Percentiles rank a stretch among this genome's conserved stretches.
Conservation (phyloP, 1,140 invertebrate species). For the Stenopsyche tienmushanensis region DNA sequence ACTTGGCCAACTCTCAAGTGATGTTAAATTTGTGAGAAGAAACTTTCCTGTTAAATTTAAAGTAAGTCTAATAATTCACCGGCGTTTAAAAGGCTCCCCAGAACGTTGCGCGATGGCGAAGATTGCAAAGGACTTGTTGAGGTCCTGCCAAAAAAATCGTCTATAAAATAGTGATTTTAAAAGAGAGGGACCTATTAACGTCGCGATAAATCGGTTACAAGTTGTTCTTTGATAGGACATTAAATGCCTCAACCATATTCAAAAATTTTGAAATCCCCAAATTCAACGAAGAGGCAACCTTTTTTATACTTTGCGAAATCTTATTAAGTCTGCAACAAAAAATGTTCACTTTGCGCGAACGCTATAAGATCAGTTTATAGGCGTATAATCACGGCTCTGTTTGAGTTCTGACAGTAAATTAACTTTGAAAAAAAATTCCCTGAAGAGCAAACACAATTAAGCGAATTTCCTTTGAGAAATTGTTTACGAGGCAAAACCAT, state of each 20-base stretch:
- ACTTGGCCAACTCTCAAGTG: slow-evolving; percentile 25
- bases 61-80: slow-evolving; percentile 35
- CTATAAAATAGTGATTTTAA: too few species aligned
- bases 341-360: slow-evolving; percentile 14
- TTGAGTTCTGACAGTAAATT: slow-evolving; percentile 29
- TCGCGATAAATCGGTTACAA: too few species aligned
- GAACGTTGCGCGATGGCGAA: not conserved
- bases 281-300: too few species aligned
- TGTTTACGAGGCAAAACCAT: slow-evolving; percentile 22
- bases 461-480: slow-evolving; percentile 30
- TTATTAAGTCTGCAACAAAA: slow-evolving; percentile 18
- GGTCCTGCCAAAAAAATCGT: not conserved
- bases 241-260: not conserved
- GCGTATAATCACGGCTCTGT: slow-evolving; percentile 13
- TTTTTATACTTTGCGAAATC: too few species aligned
- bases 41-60: slow-evolving; percentile 36
- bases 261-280: not conserved
- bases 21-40: slow-evolving; percentile 1
- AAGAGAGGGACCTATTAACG: too few species aligned
- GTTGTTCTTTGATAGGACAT: not conserved
- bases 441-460: slow-evolving; percentile 30
- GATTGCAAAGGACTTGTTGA: not conserved
- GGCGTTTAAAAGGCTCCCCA: not conserved
- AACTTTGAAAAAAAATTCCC: slow-evolving; percentile 27
- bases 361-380: slow-evolving; percentile 24